Evolutionary conservation across 2,113 vertebrate species (phyloP), one percentile per base, ranked within the genome.

Genomic region (Nanger granti): DNA sequence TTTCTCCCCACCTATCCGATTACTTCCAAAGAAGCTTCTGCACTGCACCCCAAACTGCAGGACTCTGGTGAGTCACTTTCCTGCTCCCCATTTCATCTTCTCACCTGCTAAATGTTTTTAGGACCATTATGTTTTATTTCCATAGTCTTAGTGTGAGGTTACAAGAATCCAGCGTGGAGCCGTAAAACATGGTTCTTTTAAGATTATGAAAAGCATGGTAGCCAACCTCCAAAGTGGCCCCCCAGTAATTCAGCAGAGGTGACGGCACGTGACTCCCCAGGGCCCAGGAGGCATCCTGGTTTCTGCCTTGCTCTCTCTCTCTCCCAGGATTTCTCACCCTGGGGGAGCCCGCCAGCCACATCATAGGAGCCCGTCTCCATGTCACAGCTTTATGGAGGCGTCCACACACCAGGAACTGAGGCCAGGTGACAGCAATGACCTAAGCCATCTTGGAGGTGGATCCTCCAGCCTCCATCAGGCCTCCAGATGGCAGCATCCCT

Each of bases 321-420:
- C 31, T n/a, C 62, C 52, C 82, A 34, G 11, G 15, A 54, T 69
- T 54, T 54, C 57, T 62, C n/a, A 29, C 17, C 10, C 87, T 52
- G 57, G 47, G 20, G 17, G 49, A 90, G 52, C 20, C 18, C 8
- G 7, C 14, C 44, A 14, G 11, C 47, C 85, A 49, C 22, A 18
- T 41, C 55, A 24, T 5, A 69, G 84, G 84, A 62, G 60, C 60
- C 62, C 3, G 0, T 31, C 62, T 66, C 62, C 62, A 17, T 1
- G 1, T 66, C 62, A 90, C 47, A 47, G 31, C 89, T 89, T 59
- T 14, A 15, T 9, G 69, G 34, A 29, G 47, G 41, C 7, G 1
- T 41, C 44, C 7, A 3, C 14, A 28, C 0, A 1, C 12, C 0
- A 54, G 37, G 13, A 52, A 4, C 59, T 24, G 12, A 66, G 15